Conservation (phyloP, 2,888 invertebrate genomes). For the Pasiphila rectangulata region DNA sequence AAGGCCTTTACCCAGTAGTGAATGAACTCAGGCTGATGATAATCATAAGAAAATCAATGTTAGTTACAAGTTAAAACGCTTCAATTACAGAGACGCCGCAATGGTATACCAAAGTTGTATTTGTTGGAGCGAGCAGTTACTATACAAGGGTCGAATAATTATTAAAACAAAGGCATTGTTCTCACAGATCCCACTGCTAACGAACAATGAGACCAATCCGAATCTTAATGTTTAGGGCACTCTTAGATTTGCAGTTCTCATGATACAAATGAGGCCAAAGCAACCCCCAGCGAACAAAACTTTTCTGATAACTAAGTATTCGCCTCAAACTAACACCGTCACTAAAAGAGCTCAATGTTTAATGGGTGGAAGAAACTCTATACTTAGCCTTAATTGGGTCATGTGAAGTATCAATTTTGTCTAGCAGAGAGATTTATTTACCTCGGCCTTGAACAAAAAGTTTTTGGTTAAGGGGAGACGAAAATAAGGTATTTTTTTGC, state of each 20-base stretch:
- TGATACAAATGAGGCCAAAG: slow-evolving; percentile 10
- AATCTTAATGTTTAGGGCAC: slow-evolving; percentile 15
- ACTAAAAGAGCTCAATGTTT: slow-evolving; percentile 50
- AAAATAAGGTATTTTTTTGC: not conserved
- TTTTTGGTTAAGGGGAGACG: not conserved
- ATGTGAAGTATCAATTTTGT: slow-evolving; percentile 36
- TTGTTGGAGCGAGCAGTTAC: slow-evolving; percentile 4
- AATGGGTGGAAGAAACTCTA: slow-evolving; percentile 45
- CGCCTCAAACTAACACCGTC: slow-evolving; percentile 45
- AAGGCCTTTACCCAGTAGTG: no score
- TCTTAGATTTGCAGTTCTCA: slow-evolving; percentile 9
- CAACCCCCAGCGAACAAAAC: slow-evolving; percentile 33
- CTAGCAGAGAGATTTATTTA: slow-evolving; percentile 22
- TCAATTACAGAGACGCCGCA: not conserved
- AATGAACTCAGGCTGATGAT: no score
- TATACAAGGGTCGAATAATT: slow-evolving; percentile 11
- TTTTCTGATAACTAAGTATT: slow-evolving; percentile 53
- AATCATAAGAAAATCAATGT: no score
- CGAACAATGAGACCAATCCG: slow-evolving; percentile 10
- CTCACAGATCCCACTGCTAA: slow-evolving; percentile 3
- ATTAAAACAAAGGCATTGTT: slow-evolving; percentile 12
- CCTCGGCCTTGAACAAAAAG: not conserved
- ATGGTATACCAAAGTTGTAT: not conserved
- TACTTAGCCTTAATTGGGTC: slow-evolving; percentile 51
- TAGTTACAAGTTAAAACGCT: not conserved